Percentiles rank a stretch among this genome's conserved stretches.
Conservation (phyloP, 1,140 invertebrate species). For the Trigoniulus corallinus region DNA sequence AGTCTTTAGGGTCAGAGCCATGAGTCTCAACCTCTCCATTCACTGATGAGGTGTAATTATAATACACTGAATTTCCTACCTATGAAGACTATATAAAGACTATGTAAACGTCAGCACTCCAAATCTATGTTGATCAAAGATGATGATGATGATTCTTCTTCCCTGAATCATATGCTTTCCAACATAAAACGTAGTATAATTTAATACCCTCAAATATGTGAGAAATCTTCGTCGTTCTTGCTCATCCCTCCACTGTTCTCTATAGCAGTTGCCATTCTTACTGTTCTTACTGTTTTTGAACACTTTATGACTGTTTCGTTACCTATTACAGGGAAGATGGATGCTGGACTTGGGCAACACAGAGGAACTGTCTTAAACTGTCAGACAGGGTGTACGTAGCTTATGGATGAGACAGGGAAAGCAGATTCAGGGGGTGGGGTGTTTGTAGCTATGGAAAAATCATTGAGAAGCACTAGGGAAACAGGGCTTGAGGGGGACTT, state of each 20-base stretch:
- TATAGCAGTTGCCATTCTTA: slow-evolving; percentile 64
- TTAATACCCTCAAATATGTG: slow-evolving; percentile 38
- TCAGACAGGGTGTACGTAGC: no score
- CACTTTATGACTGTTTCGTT: slow-evolving; percentile 63
- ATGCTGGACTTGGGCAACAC: slow-evolving; percentile 75
- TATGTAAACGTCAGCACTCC: no score
- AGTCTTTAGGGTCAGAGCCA: slow-evolving; percentile 40
- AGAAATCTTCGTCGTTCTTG: slow-evolving; percentile 50
- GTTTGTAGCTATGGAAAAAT: no score
- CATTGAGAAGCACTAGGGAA: no score
- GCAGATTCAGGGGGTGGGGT: no score
- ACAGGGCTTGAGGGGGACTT: no score
- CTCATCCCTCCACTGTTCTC: slow-evolving; percentile 40
- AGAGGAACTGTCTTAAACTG: slow-evolving; percentile 62
- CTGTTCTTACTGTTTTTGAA: slow-evolving; percentile 55
- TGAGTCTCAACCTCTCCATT: slow-evolving; percentile 46
- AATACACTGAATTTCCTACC: slow-evolving; percentile 70
- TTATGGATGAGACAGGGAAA: no score
- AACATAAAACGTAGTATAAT: slow-evolving; percentile 63
- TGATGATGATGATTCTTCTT: no score
- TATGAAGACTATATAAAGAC: no score
- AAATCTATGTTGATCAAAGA: no score
- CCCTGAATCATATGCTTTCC: slow-evolving; percentile 75
- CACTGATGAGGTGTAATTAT: slow-evolving; percentile 68
- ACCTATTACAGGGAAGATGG: slow-evolving; percentile 66